Evolutionary conservation across 2,888 invertebrate genomes (phyloP), one percentile per base, ranked within the genome.

Genomic region (Erebia palarica): DNA sequence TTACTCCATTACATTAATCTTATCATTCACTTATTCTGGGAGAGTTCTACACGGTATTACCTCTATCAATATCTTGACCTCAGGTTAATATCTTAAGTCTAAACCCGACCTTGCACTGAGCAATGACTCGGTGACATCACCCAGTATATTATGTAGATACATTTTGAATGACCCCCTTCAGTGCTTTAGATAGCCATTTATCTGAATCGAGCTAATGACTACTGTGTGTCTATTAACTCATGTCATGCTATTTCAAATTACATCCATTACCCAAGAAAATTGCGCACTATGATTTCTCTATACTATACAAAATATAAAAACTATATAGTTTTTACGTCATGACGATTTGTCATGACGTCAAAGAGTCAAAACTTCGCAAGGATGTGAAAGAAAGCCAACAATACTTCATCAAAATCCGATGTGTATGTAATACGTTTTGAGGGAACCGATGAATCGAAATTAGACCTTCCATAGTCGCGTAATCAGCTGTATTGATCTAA

Each of bases 61-160:
- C 47, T 63, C 9, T 59, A 55, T 59, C 53, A 60, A 27, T 65
- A 58, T 63, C 51, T 65, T 67, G 66, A 74, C 64, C 69, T 63
- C 69, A 27, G 75, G 72, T 69, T 66, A 75, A 70, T 66, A 68
- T 58, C 63, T 74, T 61, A 65, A 69, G 57, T 44, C 57, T 58
- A 57, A 66, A 47, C 51, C 49, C 57, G 75, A 75, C 72, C 75
- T 76, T 73, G 75, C 71, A 68, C 65, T 74, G 71, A 69, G 69
- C 55, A 61, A 63, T 66, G 68, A 68, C 66, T 68, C 66, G 51
- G 49, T 74, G 72, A 73, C 72, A 74, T 74, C 74, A 74, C 59
- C 58, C 14, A 36, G 55, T 55, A 27, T 65, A 57, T 49, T 44
- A 49, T 44, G 55, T 63, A 69, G 49, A 36, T 59, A 65, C 10